A percentile compares a stretch with the other conserved stretches of the same genome.
Evolutionary conservation across 2,113 vertebrate species (phyloP).

Genomic region (Ancistrus triradiatus): DNA sequence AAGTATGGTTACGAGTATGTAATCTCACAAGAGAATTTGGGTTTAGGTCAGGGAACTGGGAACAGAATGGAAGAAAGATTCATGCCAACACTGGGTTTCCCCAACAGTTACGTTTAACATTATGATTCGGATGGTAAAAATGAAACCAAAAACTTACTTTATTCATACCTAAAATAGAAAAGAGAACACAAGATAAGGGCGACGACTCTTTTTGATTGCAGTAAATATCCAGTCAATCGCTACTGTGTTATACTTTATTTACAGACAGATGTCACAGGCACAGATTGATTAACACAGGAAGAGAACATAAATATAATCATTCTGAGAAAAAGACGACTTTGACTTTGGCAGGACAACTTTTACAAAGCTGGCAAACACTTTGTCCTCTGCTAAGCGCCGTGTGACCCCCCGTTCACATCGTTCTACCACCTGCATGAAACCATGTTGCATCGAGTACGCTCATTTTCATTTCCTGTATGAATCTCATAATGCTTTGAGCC

Average conservation of each 20-base stretch:
- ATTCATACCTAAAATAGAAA: conserved; percentile 71
- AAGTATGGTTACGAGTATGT: conserved; percentile 22
- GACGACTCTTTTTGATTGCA: conserved; percentile 31
- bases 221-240: conserved; percentile 27
- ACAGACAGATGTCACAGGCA: conserved; percentile 47
- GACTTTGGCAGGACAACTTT: conserved; percentile 41
- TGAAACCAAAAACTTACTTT: conserved; percentile 68
- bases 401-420: background rate
- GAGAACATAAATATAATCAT: conserved; percentile 37
- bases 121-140: conserved; percentile 50
- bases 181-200: conserved; percentile 56
- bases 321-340: conserved; percentile 31
- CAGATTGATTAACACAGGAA: conserved; percentile 33
- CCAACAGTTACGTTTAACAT: conserved; percentile 20
- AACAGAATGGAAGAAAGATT: conserved; percentile 14
- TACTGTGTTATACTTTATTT: conserved; percentile 40
- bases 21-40: background rate
- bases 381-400: conserved; percentile 29
- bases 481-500: background rate
- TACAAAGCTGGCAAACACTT: conserved; percentile 38
- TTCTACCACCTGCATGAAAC: background rate
- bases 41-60: too few species aligned
- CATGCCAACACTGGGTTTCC: conserved; percentile 40
- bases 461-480: too few species aligned
- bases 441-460: background rate